Evolutionary conservation across 2,888 invertebrate genomes (phyloP).

Genomic region (Branchipolynoe longqiensis): DNA sequence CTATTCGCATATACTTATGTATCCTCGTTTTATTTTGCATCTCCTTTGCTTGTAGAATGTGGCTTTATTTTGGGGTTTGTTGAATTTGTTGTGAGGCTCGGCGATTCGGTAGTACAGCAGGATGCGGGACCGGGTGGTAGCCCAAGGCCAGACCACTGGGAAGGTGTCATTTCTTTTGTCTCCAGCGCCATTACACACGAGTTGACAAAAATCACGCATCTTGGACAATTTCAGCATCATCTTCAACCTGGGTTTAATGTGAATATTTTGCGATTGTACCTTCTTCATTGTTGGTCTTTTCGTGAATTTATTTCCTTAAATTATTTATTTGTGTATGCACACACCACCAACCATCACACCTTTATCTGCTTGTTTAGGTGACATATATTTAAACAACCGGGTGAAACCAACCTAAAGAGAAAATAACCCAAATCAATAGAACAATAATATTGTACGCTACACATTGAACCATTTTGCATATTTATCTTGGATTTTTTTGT

Average conservation of each 20-base stretch:
- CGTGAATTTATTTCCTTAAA: too few species aligned
- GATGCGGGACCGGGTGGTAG: neutral
- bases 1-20: too few species aligned
- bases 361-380: too few species aligned
- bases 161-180: neutral
- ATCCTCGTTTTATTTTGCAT: too few species aligned
- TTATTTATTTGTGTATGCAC: too few species aligned
- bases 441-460: neutral
- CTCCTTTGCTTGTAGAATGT: too few species aligned
- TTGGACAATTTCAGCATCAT: conserved; percentile 38
- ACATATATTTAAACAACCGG: too few species aligned
- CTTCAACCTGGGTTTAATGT: conserved; percentile 2
- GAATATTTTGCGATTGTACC: conserved; percentile 34
- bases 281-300: conserved; percentile 11
- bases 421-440: neutral
- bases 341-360: too few species aligned
- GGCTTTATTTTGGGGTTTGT: too few species aligned
- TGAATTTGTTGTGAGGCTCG: too few species aligned
- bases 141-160: neutral
- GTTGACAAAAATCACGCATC: conserved; percentile 3
- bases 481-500: conserved; percentile 19
- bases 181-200: neutral
- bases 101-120: too few species aligned
- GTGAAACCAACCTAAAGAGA: too few species aligned
- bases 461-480: conserved; percentile 13